Evolutionary conservation across 2,888 invertebrate genomes (phyloP).

Genomic region (Tetragnatha montana): DNA sequence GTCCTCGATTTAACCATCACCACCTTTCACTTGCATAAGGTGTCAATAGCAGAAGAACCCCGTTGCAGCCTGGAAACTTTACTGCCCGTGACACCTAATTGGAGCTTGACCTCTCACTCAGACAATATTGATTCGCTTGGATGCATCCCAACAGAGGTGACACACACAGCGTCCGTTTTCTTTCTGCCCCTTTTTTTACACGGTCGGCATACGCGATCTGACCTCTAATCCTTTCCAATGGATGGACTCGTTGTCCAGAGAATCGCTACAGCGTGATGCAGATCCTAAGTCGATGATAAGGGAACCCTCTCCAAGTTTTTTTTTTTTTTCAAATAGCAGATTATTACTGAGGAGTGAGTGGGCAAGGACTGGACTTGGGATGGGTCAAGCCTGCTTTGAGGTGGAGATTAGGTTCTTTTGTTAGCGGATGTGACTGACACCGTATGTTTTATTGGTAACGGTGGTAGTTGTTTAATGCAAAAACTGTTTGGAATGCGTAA

Average conservation of each 20-base stretch:
- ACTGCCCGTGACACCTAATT: constrained; percentile 31
- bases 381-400: not conserved
- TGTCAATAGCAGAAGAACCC: no score
- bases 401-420: not conserved
- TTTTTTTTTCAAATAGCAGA: not conserved
- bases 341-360: not conserved
- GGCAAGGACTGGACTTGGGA: not conserved
- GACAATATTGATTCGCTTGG: constrained; percentile 43
- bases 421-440: not conserved
- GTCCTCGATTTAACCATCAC: no score
- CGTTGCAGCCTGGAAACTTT: no score
- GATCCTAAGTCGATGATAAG: constrained; percentile 4
- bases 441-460: not conserved
- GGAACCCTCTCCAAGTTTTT: not conserved
- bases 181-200: constrained; percentile 13
- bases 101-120: constrained; percentile 49
- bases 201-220: constrained; percentile 11
- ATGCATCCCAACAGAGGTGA: constrained; percentile 8
- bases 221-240: constrained; percentile 47
- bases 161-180: constrained; percentile 18
- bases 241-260: constrained; percentile 9
- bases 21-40: no score
- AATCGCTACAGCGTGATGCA: constrained; percentile 24
- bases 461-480: not conserved
- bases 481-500: no score